phyloP scores from a whole-genome alignment of 2,888 invertebrate genomes.

The Heliconius cydno region DNA sequence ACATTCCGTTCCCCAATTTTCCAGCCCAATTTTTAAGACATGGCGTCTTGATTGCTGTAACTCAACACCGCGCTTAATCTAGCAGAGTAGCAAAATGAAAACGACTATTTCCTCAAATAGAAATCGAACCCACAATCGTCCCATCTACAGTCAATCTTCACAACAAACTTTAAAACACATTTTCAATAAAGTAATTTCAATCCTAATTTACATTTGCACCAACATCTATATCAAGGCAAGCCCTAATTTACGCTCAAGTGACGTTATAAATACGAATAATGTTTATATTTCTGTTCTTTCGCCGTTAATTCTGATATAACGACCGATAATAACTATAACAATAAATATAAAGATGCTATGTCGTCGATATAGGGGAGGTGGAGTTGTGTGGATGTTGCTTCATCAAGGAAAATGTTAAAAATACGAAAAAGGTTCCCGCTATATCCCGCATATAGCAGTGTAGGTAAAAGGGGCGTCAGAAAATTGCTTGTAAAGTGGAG shows the following conservation, averaged over 20 bases:
- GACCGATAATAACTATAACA: slow-evolving; percentile 80
- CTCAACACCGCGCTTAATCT: too few species aligned
- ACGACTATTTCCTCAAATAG: too few species aligned
- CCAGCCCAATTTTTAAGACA: too few species aligned
- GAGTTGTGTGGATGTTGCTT: slow-evolving; percentile 57
- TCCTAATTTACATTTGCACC: slow-evolving; percentile 42
- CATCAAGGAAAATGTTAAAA: slow-evolving; percentile 42
- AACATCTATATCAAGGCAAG: slow-evolving; percentile 45
- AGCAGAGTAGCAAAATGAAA: too few species aligned
- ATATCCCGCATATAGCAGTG: not conserved
- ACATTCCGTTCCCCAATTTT: too few species aligned
- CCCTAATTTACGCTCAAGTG: slow-evolving; percentile 57
- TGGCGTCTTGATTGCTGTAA: too few species aligned
- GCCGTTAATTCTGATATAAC: slow-evolving; percentile 78
- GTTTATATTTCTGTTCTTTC: slow-evolving; percentile 75
- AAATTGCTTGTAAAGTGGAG: not conserved
- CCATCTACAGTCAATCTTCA: too few species aligned
- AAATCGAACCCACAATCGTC: too few species aligned
- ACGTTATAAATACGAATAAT: slow-evolving; percentile 71
- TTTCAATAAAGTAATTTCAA: slow-evolving; percentile 36
- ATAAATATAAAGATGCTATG: slow-evolving; percentile 73
- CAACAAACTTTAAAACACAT: not conserved
- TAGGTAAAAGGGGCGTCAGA: too few species aligned
- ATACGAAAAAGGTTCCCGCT: not conserved
- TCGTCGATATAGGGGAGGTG: slow-evolving; percentile 56